Percentiles rank a stretch among this genome's conserved stretches.
phyloP scores from a whole-genome alignment of 2,113 vertebrate species.

The Perca schrenkii region DNA sequence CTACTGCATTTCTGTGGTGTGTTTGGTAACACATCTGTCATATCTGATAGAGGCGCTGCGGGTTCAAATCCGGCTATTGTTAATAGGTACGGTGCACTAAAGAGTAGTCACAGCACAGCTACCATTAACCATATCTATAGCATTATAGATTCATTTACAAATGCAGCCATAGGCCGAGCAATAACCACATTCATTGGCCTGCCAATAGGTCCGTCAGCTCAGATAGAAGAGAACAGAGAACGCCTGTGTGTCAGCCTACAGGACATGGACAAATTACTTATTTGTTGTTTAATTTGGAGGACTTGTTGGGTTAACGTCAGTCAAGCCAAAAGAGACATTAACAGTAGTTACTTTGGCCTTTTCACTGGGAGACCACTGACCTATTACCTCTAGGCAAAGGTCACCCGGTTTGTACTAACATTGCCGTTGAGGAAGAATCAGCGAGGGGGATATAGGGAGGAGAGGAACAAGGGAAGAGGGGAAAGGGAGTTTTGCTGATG shows the following conservation, averaged over 20 bases:
- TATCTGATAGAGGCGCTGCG: background rate
- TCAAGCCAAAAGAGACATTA: background rate
- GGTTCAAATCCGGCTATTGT: background rate
- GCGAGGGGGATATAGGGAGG: slow-evolving; percentile 15
- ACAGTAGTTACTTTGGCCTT: slow-evolving; percentile 6
- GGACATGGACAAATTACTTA: background rate
- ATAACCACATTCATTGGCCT: background rate
- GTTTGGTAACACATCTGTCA: too few species aligned
- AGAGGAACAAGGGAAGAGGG: slow-evolving; percentile 27
- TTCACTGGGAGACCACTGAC: slow-evolving; percentile 11
- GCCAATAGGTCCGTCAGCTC: background rate
- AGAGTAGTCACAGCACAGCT: too few species aligned
- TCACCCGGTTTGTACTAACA: slow-evolving; percentile 4
- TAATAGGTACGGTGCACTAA: too few species aligned
- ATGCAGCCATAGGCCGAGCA: too few species aligned
- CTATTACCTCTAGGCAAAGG: slow-evolving; percentile 31
- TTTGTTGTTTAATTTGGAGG: background rate
- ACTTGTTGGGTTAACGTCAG: background rate
- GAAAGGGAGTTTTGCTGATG: slow-evolving; percentile 61
- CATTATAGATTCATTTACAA: background rate
- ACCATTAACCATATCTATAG: too few species aligned
- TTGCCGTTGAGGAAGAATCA: slow-evolving; percentile 14
- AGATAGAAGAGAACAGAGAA: background rate
- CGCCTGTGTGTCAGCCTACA: background rate
- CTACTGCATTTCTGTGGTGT: background rate